Conservation (phyloP, 2,797 vertebrate species). For the Enteromius viviparus region DNA sequence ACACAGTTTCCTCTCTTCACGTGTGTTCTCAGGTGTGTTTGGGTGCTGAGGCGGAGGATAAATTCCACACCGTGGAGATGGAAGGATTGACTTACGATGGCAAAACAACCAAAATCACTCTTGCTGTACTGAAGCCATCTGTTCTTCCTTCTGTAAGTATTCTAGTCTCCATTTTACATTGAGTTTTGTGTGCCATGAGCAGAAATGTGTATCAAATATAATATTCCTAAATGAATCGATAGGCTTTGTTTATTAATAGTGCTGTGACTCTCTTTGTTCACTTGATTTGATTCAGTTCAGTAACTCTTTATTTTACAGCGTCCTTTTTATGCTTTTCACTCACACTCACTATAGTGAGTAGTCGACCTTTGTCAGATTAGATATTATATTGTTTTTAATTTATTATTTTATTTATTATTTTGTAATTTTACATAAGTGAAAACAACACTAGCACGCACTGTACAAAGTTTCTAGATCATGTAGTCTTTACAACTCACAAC, state of each 20-base stretch:
- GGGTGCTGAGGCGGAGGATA: conserved; percentile 81
- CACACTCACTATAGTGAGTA: background rate
- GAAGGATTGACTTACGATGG: conserved; percentile 79
- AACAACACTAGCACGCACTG: background rate
- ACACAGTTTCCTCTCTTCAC: background rate
- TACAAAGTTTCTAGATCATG: background rate
- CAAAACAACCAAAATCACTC: conserved; percentile 77
- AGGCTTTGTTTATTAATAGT: background rate
- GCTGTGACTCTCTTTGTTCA: background rate
- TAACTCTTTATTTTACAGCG: background rate
- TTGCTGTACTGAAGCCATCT: conserved; percentile 79
- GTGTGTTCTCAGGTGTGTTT: conserved; percentile 75
- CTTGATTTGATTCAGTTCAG: background rate
- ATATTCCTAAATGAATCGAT: too few relatives aligned
- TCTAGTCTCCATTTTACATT: background rate
- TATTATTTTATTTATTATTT: too few relatives aligned
- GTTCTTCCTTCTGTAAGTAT: conserved; percentile 80
- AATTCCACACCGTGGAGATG: conserved; percentile 81
- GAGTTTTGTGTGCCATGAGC: background rate
- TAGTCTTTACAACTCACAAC: background rate
- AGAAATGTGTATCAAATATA: background rate
- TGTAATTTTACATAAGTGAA: background rate
- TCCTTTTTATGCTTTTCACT: background rate
- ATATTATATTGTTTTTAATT: background rate
- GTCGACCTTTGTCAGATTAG: background rate